These are phyloP conservation scores for Venturia canescens DNA, from an alignment of 1,140 invertebrate genomes.

Conservation along the genomic window DNA sequence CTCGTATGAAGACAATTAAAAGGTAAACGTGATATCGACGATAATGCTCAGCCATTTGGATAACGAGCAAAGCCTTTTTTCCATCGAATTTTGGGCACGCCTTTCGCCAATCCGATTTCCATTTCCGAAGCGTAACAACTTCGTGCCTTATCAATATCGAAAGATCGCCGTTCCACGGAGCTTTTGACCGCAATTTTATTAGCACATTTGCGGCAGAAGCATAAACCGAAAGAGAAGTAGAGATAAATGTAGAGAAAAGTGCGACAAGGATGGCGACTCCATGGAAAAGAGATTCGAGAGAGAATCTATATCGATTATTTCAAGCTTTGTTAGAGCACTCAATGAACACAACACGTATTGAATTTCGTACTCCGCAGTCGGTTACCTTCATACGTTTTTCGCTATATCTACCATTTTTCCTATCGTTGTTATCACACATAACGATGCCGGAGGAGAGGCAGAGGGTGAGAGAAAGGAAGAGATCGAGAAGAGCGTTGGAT, in stretches of 20 bases:
- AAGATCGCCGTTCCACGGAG: not conserved
- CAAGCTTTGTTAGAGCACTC: slow-evolving; percentile 58
- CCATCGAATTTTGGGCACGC: slow-evolving; percentile 18
- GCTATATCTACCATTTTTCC: not conserved
- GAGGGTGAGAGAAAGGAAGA: not conserved
- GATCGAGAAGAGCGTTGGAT: not conserved
- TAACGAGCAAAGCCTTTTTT: slow-evolving; percentile 20
- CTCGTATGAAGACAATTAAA: not conserved
- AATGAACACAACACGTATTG: slow-evolving; percentile 64
- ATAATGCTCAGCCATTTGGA: slow-evolving; percentile 23
- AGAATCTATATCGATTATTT: slow-evolving; percentile 60
- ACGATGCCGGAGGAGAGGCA: slow-evolving; percentile 16
- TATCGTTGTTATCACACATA: slow-evolving; percentile 23
- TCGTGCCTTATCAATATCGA: slow-evolving; percentile 42
- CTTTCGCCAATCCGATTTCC: slow-evolving; percentile 10
- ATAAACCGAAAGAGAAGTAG: not conserved
- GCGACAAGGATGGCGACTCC: not conserved
- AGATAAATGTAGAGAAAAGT: not conserved
- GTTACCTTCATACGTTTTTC: slow-evolving; percentile 14
- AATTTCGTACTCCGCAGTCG: slow-evolving; percentile 52
- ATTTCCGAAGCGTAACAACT: slow-evolving; percentile 35
- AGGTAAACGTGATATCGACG: slow-evolving; percentile 23
- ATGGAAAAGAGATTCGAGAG: slow-evolving; percentile 48
- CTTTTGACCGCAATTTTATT: slow-evolving; percentile 36
- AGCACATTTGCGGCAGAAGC: not conserved